Percentiles rank a stretch among this genome's conserved stretches.
These are phyloP conservation scores for Trachelus troglodyta DNA, from an alignment of 2,888 invertebrate species.

Conservation along the genomic window DNA sequence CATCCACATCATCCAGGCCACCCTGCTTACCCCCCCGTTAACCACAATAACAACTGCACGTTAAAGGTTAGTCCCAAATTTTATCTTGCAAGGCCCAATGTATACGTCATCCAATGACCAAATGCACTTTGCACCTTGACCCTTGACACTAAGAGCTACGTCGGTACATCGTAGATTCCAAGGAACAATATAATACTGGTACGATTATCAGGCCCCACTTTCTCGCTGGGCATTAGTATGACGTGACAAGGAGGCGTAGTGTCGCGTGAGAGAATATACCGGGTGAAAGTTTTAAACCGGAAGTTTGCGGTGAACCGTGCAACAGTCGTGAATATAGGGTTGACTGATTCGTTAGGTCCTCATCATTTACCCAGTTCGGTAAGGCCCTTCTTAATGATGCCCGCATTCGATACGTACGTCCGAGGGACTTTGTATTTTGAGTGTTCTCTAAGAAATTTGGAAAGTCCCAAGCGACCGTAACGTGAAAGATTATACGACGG, in stretches of 20 bases:
- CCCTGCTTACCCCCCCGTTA: conserved; percentile 62
- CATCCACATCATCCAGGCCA: conserved; percentile 71
- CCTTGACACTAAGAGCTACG: background rate
- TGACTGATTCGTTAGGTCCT: background rate
- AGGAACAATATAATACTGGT: background rate
- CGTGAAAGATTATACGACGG: background rate
- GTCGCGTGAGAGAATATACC: conserved; percentile 48
- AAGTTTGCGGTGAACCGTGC: conserved; percentile 9
- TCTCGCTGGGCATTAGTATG: conserved; percentile 30
- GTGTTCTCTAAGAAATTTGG: background rate
- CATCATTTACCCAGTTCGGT: background rate
- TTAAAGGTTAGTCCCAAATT: conserved; percentile 53
- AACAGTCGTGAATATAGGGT: background rate
- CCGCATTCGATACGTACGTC: background rate
- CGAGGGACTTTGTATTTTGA: background rate
- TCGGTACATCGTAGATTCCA: background rate
- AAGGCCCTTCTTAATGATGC: background rate
- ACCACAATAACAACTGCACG: conserved; percentile 69
- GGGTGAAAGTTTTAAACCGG: conserved; percentile 45
- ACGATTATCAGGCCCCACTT: conserved; percentile 44
- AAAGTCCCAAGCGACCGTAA: background rate
- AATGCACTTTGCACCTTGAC: background rate
- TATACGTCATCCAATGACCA: background rate
- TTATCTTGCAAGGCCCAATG: background rate
- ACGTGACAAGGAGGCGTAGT: conserved; percentile 6